Evolutionary conservation across 1,140 invertebrate genomes (phyloP).

Genomic region (Procambarus clarkii): DNA sequence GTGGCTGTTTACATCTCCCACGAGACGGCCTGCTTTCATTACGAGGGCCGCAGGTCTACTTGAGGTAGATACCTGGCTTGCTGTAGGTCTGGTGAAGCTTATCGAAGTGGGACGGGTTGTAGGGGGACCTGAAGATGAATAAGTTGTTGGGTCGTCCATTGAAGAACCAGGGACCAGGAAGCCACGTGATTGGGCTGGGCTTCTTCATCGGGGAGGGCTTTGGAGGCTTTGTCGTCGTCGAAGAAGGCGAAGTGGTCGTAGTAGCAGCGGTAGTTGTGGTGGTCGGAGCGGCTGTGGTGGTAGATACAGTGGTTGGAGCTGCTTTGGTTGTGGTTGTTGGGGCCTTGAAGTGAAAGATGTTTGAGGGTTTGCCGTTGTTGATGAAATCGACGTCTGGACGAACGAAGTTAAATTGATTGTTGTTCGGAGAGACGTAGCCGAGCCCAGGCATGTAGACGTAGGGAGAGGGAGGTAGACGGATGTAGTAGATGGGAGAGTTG

Average conservation of each 20-base stretch:
- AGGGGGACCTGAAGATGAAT: conserved; percentile 50
- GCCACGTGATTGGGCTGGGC: conserved; percentile 50
- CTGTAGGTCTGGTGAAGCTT: conserved; percentile 50
- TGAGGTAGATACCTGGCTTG: conserved; percentile 35
- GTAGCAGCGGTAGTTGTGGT: conserved; percentile 13
- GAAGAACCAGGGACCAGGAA: conserved; percentile 47
- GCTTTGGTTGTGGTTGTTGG: neutral
- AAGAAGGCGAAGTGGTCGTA: neutral
- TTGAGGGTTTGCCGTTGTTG: conserved; percentile 55
- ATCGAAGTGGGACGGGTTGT: conserved; percentile 38
- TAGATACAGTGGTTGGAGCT: neutral
- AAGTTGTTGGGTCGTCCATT: conserved; percentile 51
- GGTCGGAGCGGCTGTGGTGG: conserved; percentile 16
- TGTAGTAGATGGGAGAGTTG: conserved; percentile 66
- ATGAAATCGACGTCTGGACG: conserved; percentile 49
- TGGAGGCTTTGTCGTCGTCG: neutral
- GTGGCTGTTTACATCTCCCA: too few species aligned
- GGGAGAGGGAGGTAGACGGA: conserved; percentile 57
- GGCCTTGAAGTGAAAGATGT: conserved; percentile 46
- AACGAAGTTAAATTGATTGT: conserved; percentile 38
- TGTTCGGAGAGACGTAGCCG: conserved; percentile 63
- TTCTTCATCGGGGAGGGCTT: conserved; percentile 31
- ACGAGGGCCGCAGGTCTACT: neutral
- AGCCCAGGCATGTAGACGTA: conserved; percentile 63
- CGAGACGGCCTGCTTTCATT: too few species aligned